These are phyloP conservation scores for Labia minor DNA, from an alignment of 2,888 invertebrate genomes.

Conservation along the genomic window DNA sequence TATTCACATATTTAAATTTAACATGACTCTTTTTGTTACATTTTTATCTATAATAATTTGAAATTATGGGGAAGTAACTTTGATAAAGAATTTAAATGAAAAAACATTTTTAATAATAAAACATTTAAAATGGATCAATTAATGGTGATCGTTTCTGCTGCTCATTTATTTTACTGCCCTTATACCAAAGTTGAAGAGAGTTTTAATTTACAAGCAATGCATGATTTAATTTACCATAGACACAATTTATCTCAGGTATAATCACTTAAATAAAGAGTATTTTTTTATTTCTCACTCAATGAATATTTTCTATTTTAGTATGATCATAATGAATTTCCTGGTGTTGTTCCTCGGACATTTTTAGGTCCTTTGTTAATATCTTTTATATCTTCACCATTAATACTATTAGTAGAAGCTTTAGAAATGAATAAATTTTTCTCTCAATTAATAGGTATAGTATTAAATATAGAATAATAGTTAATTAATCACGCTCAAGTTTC, in stretches of 20 bases:
- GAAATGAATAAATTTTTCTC: slow-evolving; percentile 73
- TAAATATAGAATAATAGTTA: slow-evolving; percentile 25
- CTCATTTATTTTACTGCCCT: slow-evolving; percentile 78
- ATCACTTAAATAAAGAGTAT: background rate
- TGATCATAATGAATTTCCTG: slow-evolving; percentile 94
- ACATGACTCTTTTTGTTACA: background rate
- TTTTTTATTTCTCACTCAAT: background rate
- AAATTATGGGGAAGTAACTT: background rate
- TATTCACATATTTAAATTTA: background rate
- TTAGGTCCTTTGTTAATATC: slow-evolving; percentile 80
- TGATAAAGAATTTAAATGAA: background rate
- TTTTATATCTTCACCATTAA: slow-evolving; percentile 63
- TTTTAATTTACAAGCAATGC: slow-evolving; percentile 96
- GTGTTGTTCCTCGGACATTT: slow-evolving; percentile 95
- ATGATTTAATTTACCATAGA: slow-evolving; percentile 86
- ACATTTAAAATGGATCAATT: slow-evolving; percentile 53
- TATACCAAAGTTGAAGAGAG: slow-evolving; percentile 99
- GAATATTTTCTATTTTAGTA: slow-evolving; percentile 64
- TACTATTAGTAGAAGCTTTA: slow-evolving; percentile 52
- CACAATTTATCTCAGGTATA: slow-evolving; percentile 71
- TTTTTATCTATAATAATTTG: background rate
- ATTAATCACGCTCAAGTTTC: slow-evolving; percentile 14
- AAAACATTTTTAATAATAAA: slow-evolving; percentile 3
- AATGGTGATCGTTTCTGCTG: slow-evolving; percentile 59
- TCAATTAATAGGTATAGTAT: slow-evolving; percentile 70